These are phyloP conservation scores for Ptilodon capucinus DNA, from an alignment of 2,888 invertebrate genomes.

Conservation along the genomic window DNA sequence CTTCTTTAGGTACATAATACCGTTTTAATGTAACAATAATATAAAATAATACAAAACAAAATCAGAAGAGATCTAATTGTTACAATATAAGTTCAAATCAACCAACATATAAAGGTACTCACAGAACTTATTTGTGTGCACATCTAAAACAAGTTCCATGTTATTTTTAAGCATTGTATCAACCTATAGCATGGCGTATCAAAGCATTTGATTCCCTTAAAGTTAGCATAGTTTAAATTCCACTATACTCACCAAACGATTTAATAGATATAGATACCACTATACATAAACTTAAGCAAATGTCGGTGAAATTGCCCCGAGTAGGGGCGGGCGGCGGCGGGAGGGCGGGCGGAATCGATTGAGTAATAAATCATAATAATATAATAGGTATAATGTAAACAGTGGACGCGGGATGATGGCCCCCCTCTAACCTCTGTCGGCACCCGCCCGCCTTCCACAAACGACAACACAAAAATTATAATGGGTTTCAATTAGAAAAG, in stretches of 20 bases:
- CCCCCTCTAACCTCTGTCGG: slow-evolving; percentile 32
- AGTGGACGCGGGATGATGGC: slow-evolving; percentile 51
- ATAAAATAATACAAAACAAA: no score
- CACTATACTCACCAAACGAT: no score
- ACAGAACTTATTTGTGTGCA: no score
- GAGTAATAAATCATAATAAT: slow-evolving; percentile 78
- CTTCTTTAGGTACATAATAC: no score
- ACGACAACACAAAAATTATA: slow-evolving; percentile 33
- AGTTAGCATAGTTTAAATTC: slow-evolving; percentile 72
- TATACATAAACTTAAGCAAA: slow-evolving; percentile 63
- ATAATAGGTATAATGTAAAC: slow-evolving; percentile 76
- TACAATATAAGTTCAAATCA: no score
- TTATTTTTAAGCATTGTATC: slow-evolving; percentile 34
- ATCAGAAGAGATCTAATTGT: no score
- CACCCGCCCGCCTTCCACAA: slow-evolving; percentile 31
- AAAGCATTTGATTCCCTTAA: slow-evolving; percentile 68
- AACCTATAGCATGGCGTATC: slow-evolving; percentile 48
- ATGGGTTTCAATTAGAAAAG: background rate
- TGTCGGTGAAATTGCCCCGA: slow-evolving; percentile 63
- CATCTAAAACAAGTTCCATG: slow-evolving; percentile 27
- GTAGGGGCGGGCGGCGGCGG: background rate
- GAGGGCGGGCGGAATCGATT: slow-evolving; percentile 62
- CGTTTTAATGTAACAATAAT: no score
- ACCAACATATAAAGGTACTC: no score
- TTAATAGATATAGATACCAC: no score